phyloP scores from a whole-genome alignment of 2,888 invertebrate species.

The Caenorhabditis sulstoni region DNA sequence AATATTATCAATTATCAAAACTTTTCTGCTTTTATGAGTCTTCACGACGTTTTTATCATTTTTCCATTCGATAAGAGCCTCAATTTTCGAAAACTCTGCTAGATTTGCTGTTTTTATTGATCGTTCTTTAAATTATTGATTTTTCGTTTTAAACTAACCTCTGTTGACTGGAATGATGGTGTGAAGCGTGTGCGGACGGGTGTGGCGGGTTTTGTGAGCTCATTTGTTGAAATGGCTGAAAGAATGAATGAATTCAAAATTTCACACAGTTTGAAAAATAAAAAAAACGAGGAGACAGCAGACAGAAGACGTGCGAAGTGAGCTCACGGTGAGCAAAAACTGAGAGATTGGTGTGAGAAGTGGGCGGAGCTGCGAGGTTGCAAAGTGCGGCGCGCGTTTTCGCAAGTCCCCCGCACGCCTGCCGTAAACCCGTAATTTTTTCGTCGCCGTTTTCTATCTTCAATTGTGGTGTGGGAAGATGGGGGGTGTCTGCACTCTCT shows the following conservation, averaged over 20 bases:
- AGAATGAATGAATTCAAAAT: too few species aligned
- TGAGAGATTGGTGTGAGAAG: neutral
- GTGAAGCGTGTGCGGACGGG: constrained; percentile 9
- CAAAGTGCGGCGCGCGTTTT: constrained; percentile 21
- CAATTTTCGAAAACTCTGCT: too few species aligned
- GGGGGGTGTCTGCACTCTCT: constrained; percentile 30
- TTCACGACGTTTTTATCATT: neutral
- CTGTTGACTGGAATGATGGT: constrained; percentile 40
- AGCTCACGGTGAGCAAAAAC: too few species aligned
- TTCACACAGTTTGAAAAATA: too few species aligned
- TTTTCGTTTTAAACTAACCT: constrained; percentile 20
- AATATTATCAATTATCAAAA: constrained; percentile 4
- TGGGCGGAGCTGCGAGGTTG: constrained; percentile 15
- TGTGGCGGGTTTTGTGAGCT: constrained; percentile 32
- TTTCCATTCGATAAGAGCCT: too few species aligned
- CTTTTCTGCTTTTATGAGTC: neutral
- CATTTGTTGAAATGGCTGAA: constrained; percentile 20
- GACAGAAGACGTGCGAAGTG: too few species aligned
- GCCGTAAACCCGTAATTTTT: neutral
- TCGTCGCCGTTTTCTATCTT: constrained; percentile 29
- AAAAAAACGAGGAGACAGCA: too few species aligned
- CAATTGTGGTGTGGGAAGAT: constrained; percentile 12
- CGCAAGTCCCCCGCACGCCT: constrained; percentile 19
- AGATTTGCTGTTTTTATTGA: too few species aligned
- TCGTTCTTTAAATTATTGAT: too few species aligned